Percentiles rank a stretch among this genome's conserved stretches.
Evolutionary conservation across 2,113 vertebrate species (phyloP).

Genomic region (Pleuronectes platessa): DNA sequence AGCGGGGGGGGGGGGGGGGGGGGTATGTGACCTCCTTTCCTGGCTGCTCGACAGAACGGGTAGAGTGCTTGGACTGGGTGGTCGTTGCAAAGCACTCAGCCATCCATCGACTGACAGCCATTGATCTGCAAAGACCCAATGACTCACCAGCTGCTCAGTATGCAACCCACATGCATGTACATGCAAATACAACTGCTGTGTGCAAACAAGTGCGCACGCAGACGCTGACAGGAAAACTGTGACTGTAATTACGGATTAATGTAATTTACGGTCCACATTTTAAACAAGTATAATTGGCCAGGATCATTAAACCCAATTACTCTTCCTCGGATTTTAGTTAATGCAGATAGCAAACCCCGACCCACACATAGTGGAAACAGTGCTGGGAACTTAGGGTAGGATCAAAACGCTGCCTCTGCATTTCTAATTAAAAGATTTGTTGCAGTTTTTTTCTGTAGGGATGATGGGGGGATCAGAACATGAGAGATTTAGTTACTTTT

Average conservation of each 20-base stretch:
- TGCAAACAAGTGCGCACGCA: conserved; percentile 50
- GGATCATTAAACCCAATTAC: conserved; percentile 28
- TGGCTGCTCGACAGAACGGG: conserved; percentile 56
- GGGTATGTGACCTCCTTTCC: conserved; percentile 64
- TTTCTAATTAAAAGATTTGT: conserved; percentile 22
- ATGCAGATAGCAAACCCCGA: conserved; percentile 42
- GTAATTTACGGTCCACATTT: conserved; percentile 50
- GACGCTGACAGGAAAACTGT: conserved; percentile 36
- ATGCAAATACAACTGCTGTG: conserved; percentile 41
- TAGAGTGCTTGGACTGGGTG: conserved; percentile 59
- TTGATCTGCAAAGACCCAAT: conserved; percentile 74
- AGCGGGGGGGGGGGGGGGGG: conserved; percentile 16
- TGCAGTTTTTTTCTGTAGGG: not conserved
- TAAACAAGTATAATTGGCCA: conserved; percentile 40
- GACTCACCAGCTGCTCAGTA: conserved; percentile 66
- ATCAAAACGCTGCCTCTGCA: conserved; percentile 29
- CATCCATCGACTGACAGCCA: conserved; percentile 71
- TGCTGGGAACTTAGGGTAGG: conserved; percentile 9
- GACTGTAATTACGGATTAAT: conserved; percentile 48
- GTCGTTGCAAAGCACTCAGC: conserved; percentile 74
- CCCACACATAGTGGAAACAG: conserved; percentile 35
- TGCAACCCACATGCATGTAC: conserved; percentile 58
- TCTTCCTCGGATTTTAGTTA: conserved; percentile 23
- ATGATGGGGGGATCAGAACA: not conserved
- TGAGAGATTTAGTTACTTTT: not conserved